These are phyloP conservation scores for Misgurnus anguillicaudatus DNA, from an alignment of 2,113 vertebrate species.

Conservation along the genomic window DNA sequence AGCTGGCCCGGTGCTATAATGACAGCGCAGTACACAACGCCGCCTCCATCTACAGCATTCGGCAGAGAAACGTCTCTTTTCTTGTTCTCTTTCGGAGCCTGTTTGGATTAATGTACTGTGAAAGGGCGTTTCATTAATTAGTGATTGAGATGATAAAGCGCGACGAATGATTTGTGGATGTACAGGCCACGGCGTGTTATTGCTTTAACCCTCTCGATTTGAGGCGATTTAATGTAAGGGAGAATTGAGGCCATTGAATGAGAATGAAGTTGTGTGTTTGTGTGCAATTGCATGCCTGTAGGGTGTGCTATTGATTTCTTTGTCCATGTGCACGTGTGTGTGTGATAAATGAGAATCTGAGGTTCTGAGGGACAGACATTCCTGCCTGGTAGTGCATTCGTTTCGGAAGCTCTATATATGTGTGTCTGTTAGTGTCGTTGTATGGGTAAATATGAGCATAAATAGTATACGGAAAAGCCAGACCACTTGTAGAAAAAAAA, in stretches of 20 bases:
- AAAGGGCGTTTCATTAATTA: constrained; percentile 41
- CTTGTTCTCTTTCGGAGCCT: neutral
- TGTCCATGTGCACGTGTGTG: neutral
- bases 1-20: neutral
- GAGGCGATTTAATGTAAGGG: constrained; percentile 3
- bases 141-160: constrained; percentile 34
- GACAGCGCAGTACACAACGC: neutral
- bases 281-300: constrained; percentile 9
- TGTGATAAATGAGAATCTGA: constrained; percentile 11
- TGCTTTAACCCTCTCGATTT: constrained; percentile 13
- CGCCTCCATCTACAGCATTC: neutral
- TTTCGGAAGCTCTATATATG: neutral
- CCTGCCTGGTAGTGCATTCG: neutral
- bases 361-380: neutral
- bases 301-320: constrained; percentile 24
- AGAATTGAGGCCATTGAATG: constrained; percentile 5
- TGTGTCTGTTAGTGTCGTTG: neutral
- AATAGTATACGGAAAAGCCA: too few relatives aligned
- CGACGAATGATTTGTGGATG: constrained; percentile 29
- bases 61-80: neutral
- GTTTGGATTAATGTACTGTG: constrained; percentile 22
- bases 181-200: constrained; percentile 19
- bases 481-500: too few relatives aligned
- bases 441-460: too few relatives aligned
- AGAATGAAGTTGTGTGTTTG: constrained; percentile 10